Conservation (phyloP, 2,113 vertebrate genomes). For the Thryonomys swinderianus region DNA sequence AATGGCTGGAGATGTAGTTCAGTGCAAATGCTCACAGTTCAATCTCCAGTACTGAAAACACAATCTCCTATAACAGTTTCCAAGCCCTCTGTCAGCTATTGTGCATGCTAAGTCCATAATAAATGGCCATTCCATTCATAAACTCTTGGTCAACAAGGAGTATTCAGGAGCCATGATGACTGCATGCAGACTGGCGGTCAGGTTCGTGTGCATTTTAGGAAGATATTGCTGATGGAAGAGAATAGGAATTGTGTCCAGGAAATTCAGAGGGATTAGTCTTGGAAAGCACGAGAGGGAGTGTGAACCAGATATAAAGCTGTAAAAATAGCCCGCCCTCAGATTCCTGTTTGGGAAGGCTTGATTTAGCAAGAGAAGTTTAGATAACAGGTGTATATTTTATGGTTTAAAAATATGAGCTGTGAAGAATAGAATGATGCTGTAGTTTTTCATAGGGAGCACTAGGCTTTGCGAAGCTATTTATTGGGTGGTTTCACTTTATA, state of each 20-base stretch:
- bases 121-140: neutral
- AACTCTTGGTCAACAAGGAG: accelerated
- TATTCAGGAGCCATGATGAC: accelerated
- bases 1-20: neutral
- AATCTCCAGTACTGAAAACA: neutral
- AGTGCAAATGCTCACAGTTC: neutral
- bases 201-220: accelerated
- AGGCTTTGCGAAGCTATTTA: neutral
- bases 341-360: constrained; percentile 51
- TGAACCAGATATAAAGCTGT: neutral
- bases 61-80: neutral
- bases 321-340: constrained; percentile 61
- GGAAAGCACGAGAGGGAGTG: constrained; percentile 2
- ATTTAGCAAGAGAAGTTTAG: constrained; percentile 10
- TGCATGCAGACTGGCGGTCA: accelerated
- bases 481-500: constrained; percentile 19
- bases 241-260: neutral
- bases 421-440: neutral
- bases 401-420: neutral
- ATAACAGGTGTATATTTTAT: constrained; percentile 20
- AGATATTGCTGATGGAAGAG: neutral
- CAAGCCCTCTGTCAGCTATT: neutral
- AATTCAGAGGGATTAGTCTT: neutral
- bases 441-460: neutral
- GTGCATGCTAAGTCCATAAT: neutral